Percentiles rank a stretch among this genome's conserved stretches.
phyloP scores from a whole-genome alignment of 2,797 vertebrate genomes.

The Macropodus opercularis region DNA sequence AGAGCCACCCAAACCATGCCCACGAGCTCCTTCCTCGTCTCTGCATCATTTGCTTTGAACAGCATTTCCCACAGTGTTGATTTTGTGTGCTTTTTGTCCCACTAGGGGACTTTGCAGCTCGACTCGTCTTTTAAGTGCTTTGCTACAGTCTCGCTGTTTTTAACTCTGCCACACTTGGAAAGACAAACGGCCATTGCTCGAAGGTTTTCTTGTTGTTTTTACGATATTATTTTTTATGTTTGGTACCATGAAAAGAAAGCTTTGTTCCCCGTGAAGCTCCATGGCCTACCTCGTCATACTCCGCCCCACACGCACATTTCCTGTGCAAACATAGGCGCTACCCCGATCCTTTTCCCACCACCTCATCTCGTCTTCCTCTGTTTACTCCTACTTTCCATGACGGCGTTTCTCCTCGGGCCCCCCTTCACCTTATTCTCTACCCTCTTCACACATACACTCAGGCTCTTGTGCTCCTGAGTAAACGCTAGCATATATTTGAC shows the following conservation, averaged over 20 bases:
- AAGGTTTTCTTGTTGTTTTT: conserved; percentile 8
- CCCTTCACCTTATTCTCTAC: conserved; percentile 35
- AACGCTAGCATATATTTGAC: conserved; percentile 50
- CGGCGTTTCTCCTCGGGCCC: conserved; percentile 22
- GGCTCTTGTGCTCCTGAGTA: conserved; percentile 61
- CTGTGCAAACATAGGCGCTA: conserved; percentile 64
- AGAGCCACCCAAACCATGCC: conserved; percentile 29
- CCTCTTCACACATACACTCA: conserved; percentile 40
- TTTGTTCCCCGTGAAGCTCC: conserved; percentile 43
- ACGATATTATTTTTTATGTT: neutral
- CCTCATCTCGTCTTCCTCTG: conserved; percentile 34
- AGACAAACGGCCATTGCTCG: neutral
- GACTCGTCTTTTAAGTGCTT: neutral
- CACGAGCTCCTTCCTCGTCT: conserved; percentile 30
- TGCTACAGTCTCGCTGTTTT: neutral
- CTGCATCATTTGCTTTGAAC: conserved; percentile 18
- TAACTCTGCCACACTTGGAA: neutral
- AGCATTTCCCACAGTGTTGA: neutral
- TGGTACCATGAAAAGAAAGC: conserved; percentile 42
- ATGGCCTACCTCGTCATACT: neutral
- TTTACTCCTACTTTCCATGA: conserved; percentile 51
- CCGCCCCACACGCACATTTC: conserved; percentile 26
- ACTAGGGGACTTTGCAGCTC: neutral
- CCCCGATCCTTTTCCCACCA: conserved; percentile 44
- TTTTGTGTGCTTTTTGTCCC: conserved; percentile 5